Evolutionary conservation across 1,140 invertebrate genomes (phyloP), one percentile per base, ranked within the genome.

Genomic region (Proales similis): DNA sequence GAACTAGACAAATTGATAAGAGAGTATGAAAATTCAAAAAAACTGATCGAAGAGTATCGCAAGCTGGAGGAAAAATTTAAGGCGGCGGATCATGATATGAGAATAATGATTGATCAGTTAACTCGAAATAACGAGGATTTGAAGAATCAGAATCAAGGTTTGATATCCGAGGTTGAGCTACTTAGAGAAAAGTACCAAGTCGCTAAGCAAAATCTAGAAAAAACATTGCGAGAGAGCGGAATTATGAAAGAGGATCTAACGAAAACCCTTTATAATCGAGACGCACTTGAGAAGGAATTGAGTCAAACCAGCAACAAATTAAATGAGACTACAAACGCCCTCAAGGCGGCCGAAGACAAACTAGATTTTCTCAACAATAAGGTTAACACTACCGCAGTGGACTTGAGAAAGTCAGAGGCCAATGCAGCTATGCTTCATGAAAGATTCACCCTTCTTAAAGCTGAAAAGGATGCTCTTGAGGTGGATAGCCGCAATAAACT

Each of bases 371-470:
- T 61, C 20, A 61, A 26, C 26, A 45, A 45, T 45, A 43, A 45
- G 33, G 27, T 30, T 32, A 61, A 61, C 24, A 61, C 38, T 12
- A 45, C 39, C n/a, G 17, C 17, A 20, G 53, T 30, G 7, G 53
- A 61, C 36, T 46, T 61, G 22, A 19, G 53, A 27, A 43, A 45
- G 22, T 61, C 53, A 17, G 53, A 61, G 20, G 53, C 53, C n/a
- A 61, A 61, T 61, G 53, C 53, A 20, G 53, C 53, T 27, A 61
- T 45, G 38, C 24, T 61, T 29, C 53, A 61, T n/a, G 53, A 61
- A 19, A n/a, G 39, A 12, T 61, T 61, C 22, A 61, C 53, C 47
- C 33, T 61, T 22, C 24, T 61, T 3, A 61, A 61, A 45, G 39
- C 38, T 4, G 53, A 61, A 29, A 43, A 45, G 22, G 53, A 61